These are phyloP conservation scores for Tridacna crocea DNA, from an alignment of 2,888 invertebrate species.

Conservation along the genomic window DNA sequence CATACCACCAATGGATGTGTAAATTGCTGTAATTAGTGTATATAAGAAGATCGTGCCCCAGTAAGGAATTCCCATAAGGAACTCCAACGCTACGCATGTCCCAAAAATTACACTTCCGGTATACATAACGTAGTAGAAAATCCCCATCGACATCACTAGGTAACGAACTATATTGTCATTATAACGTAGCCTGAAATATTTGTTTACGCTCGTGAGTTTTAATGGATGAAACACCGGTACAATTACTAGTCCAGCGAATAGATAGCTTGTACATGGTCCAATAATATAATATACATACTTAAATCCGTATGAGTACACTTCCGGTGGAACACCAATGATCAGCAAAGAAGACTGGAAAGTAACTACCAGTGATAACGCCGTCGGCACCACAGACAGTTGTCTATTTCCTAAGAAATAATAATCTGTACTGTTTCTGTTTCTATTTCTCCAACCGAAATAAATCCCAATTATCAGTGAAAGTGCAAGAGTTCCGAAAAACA, in stretches of 20 bases:
- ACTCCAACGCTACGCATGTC: slow-evolving; percentile 37
- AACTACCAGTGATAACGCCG: neutral
- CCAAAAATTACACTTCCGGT: slow-evolving; percentile 32
- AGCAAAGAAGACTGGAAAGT: slow-evolving; percentile 17
- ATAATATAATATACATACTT: slow-evolving; percentile 1
- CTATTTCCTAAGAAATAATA: slow-evolving; percentile 8
- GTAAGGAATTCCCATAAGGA: slow-evolving; percentile 34
- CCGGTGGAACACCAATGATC: slow-evolving; percentile 7
- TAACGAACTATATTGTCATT: slow-evolving; percentile 38
- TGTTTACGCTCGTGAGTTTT: slow-evolving; percentile 36
- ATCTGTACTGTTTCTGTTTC: neutral
- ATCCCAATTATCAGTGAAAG: neutral
- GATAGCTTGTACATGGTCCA: slow-evolving; percentile 9
- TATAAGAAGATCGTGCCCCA: slow-evolving; percentile 41
- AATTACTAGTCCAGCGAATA: slow-evolving; percentile 22
- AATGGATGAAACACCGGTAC: slow-evolving; percentile 38
- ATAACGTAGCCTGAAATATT: slow-evolving; percentile 39
- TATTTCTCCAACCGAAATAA: slow-evolving; percentile 5
- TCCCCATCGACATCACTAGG: slow-evolving; percentile 15
- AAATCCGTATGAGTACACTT: neutral
- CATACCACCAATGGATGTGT: slow-evolving; percentile 42
- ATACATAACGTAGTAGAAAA: slow-evolving; percentile 36
- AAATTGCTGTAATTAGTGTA: slow-evolving; percentile 32
- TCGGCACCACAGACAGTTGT: slow-evolving; percentile 7
- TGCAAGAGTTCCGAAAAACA: slow-evolving; percentile 7